Percentiles rank a stretch among this genome's conserved stretches.
phyloP scores from a whole-genome alignment of 1,140 invertebrate species.

The Pogonus chalceus region DNA sequence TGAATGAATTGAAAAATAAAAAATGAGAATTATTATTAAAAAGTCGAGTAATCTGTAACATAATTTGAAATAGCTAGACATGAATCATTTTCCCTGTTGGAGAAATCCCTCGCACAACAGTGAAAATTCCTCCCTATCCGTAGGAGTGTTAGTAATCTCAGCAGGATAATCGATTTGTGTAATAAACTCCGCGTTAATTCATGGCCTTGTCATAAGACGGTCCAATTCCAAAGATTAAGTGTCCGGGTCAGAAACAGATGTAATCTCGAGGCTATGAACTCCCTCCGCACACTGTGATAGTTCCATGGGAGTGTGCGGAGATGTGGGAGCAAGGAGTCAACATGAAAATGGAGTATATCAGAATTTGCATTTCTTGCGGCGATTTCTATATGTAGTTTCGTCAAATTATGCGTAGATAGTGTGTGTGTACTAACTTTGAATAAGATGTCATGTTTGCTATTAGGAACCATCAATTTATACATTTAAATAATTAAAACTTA shows the following conservation, averaged over 20 bases:
- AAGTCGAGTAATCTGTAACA: too few relatives aligned
- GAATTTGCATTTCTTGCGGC: constrained; percentile 3
- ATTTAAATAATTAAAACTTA: background rate
- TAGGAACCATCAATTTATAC: background rate
- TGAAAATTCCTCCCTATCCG: too few relatives aligned
- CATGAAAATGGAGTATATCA: background rate
- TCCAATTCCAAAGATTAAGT: constrained; percentile 1
- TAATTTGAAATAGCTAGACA: too few relatives aligned
- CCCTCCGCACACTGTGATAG: background rate
- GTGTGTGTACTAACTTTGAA: background rate
- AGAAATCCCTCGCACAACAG: too few relatives aligned
- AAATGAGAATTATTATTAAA: too few relatives aligned
- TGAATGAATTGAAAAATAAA: too few relatives aligned
- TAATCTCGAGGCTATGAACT: background rate
- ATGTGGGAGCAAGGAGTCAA: background rate
- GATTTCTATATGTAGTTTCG: background rate
- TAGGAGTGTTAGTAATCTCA: background rate
- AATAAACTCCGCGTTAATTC: constrained; percentile 2
- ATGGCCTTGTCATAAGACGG: background rate
- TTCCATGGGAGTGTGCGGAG: background rate
- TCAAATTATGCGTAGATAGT: background rate
- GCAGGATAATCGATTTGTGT: background rate
- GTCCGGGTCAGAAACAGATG: constrained; percentile 3
- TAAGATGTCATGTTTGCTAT: background rate
- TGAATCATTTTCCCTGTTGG: too few relatives aligned